Evolutionary conservation across 2,888 invertebrate genomes (phyloP), one percentile per base, ranked within the genome.

Genomic region (Halictus ligatus): DNA sequence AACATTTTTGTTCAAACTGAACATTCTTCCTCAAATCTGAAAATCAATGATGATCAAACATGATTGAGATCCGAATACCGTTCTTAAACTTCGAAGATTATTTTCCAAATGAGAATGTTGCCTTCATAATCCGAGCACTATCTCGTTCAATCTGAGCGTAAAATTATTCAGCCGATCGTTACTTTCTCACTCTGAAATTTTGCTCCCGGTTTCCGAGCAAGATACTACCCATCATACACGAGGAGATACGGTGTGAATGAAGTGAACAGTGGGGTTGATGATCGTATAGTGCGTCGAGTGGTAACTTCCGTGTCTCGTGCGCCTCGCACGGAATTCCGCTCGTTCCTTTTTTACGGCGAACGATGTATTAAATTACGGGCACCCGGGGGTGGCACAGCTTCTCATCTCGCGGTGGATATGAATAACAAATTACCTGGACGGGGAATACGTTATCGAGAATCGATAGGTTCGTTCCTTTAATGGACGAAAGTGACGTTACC

Each of bases 391-490:
- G 50, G 67, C 80, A 64, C 64, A 40, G 77, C 79, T 75, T 80
- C 82, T 84, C 86, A 76, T 84, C 80, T 81, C 88, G 69, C 77
- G 58, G 60, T 80, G 79, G 85, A 88, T 85, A 84, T 89, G 89
- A 89, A 88, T 89, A 88, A 88, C 89, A 88, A 88, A 89, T 89
- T 88, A 85, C 80, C 71, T 71, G 84, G 54, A 78, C 83, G 75
- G 58, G 75, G 89, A 87, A 89, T 89, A 89, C 81, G 87, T 89
- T 87, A 89, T 89, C 86, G 87, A 84, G 81, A 87, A 89, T 89
- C 89, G 89, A 85, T 80, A 76, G 64, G 82, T 77, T 86, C 84
- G 83, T 78, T 78, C 75, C 75, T 87, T 86, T 83, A 81, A 87
- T 87, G 88, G 83, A 87, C 81, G 86, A 83, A 86, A 78, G 88